Evolutionary conservation across 2,888 invertebrate genomes (phyloP).

Genomic region (Tachina fera): DNA sequence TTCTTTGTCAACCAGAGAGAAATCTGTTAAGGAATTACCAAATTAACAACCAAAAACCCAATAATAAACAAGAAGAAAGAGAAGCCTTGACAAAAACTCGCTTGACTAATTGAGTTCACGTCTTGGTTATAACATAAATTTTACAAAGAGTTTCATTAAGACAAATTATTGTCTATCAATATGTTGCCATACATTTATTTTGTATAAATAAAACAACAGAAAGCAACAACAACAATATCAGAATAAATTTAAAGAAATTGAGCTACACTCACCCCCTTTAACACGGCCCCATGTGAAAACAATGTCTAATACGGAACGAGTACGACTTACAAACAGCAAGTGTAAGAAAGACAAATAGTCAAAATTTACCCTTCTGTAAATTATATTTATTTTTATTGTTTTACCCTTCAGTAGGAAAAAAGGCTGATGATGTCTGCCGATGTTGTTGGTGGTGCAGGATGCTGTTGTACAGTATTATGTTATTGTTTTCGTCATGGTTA

Average conservation of each 20-base stretch:
- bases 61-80: slow-evolving; percentile 44
- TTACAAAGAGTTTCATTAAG: slow-evolving; percentile 82
- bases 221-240: not conserved
- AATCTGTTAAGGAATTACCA: slow-evolving; percentile 31
- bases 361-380: slow-evolving; percentile 62
- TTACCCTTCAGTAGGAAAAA: slow-evolving; percentile 46
- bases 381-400: slow-evolving; percentile 53
- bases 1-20: not conserved
- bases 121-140: slow-evolving; percentile 82
- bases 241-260: slow-evolving; percentile 26
- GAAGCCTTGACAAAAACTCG: slow-evolving; percentile 44
- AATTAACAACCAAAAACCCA: slow-evolving; percentile 48
- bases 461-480: slow-evolving; percentile 34
- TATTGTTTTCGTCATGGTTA: slow-evolving; percentile 70
- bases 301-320: not conserved
- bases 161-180: slow-evolving; percentile 84
- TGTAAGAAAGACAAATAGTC: slow-evolving; percentile 13
- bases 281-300: not conserved
- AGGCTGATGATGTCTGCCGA: slow-evolving; percentile 31
- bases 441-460: slow-evolving; percentile 37
- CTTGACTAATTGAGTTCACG: slow-evolving; percentile 75
- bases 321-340: not conserved
- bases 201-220: slow-evolving; percentile 40
- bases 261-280: not conserved
- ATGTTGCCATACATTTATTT: slow-evolving; percentile 79